Base-by-base conservation (phyloP, 1,140 invertebrate species). In the Latrodectus geometricus region DNA sequence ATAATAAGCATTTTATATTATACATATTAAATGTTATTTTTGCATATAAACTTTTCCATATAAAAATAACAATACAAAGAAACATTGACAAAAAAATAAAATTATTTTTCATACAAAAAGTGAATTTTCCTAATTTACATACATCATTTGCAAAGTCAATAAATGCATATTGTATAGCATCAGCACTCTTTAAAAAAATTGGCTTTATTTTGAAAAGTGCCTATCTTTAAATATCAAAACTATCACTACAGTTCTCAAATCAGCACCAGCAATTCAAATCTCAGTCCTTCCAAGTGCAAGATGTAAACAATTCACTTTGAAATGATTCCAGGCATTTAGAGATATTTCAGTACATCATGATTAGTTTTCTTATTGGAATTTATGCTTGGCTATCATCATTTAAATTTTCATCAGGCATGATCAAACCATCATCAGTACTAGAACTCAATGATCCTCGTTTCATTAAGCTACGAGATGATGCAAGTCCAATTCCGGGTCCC, bases 351-450 rank as follows among this genome's bases (percentile, higher is more conserved):
- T 61, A 17, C 8, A 4, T 61, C 11, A 61, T 17, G 8, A 61
- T 61, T 61, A 61, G 8, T 14, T 11, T 61, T 61, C 54, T 14
- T 61, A 74, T 74, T n/a, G 21, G 9, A 15, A 21, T 23, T 87
- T 72, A 89, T 35, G 88, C 87, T 70, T 88, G 88, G 81, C 88
- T 89, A 20, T 88, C 87, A 66, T 89, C 89, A 66, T 89, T 89
- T 9, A 88, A 70, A 8, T 88, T 87, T 83, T 89, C 89, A 65
- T 89, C 87, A 8, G 84, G 75, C 12, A 86, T 83, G 65, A 89
- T 88, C 11, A 88, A 87, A 50, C 83, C 88, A 66, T 89, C 89
- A 86, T 89, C 89, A 61, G 87, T 88, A n/a, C 88, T 88, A 35
- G 77, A 80, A 82, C 88, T 88, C 56, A 89, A 77, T 9, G 89